These are phyloP conservation scores for Nycteola revayana DNA, from an alignment of 2,888 invertebrate genomes.

Conservation along the genomic window DNA sequence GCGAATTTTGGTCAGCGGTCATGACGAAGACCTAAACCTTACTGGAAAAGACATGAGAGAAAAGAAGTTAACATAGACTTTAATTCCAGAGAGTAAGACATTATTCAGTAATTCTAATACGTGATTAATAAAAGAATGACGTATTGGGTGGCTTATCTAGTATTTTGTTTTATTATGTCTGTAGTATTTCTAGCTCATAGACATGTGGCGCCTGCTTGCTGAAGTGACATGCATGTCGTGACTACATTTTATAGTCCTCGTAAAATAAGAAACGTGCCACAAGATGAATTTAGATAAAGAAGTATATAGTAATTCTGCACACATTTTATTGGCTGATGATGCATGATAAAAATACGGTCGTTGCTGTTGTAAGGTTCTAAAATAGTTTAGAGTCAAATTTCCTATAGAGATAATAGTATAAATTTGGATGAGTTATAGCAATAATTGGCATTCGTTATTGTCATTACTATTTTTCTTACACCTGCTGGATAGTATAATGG, in stretches of 20 bases:
- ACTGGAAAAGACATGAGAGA: conserved; percentile 33
- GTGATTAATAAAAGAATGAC: conserved; percentile 1
- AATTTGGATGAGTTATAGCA: too few relatives aligned
- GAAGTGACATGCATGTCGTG: conserved; percentile 46
- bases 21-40: conserved; percentile 25
- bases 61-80: too few relatives aligned
- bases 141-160: conserved; percentile 29
- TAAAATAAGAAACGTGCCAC: conserved; percentile 48
- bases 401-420: too few relatives aligned
- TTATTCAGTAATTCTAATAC: too few relatives aligned
- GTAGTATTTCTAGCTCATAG: conserved; percentile 35
- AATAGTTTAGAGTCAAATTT: too few relatives aligned
- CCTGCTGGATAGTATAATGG: too few relatives aligned
- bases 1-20: conserved; percentile 36
- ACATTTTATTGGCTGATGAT: conserved; percentile 25
- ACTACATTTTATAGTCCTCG: conserved; percentile 56
- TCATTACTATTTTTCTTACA: too few relatives aligned
- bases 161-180: conserved; percentile 15
- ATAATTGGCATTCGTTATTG: too few relatives aligned
- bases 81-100: too few relatives aligned
- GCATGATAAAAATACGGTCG: too few relatives aligned
- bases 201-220: conserved; percentile 35
- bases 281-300: conserved; percentile 46
- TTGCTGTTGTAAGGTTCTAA: too few relatives aligned
- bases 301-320: conserved; percentile 31